Percentiles rank a stretch among this genome's conserved stretches.
phyloP scores from a whole-genome alignment of 2,113 vertebrate genomes.

The Enhydra lutris region DNA sequence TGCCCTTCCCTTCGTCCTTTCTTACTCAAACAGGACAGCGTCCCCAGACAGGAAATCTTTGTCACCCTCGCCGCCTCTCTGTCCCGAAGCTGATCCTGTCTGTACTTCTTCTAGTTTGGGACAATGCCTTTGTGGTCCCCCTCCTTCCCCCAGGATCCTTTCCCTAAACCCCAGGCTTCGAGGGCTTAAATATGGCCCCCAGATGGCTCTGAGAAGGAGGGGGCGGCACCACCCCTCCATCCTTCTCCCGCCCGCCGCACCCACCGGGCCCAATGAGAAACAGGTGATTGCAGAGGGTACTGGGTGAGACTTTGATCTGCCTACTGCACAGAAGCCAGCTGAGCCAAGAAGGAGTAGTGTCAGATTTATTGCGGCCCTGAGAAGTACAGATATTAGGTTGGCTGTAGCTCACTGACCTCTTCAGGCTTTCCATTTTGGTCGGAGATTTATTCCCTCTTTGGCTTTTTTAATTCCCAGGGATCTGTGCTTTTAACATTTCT shows the following conservation, averaged over 20 bases:
- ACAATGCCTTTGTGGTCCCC: background rate
- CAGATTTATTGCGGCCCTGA: slow-evolving; percentile 87
- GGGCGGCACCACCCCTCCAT: slow-evolving; percentile 69
- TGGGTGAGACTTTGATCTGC: slow-evolving; percentile 84
- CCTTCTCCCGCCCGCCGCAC: slow-evolving; percentile 59
- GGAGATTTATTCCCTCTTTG: slow-evolving; percentile 83
- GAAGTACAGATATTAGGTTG: slow-evolving; percentile 86
- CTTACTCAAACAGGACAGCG: background rate
- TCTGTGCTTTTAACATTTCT: slow-evolving; percentile 85
- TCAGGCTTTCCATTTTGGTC: slow-evolving; percentile 81
- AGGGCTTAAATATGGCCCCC: slow-evolving; percentile 77
- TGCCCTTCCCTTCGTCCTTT: background rate
- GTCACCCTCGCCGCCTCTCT: background rate
- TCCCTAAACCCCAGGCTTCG: slow-evolving; percentile 52
- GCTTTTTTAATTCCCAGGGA: slow-evolving; percentile 83
- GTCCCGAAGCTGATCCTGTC: background rate
- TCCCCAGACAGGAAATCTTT: background rate
- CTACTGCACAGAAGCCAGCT: slow-evolving; percentile 83
- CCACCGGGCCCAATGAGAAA: slow-evolving; percentile 83
- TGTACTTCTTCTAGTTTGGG: background rate
- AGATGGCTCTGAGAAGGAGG: slow-evolving; percentile 77
- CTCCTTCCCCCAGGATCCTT: background rate
- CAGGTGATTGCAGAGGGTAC: slow-evolving; percentile 79
- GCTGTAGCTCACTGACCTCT: slow-evolving; percentile 86
- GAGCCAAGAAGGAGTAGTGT: slow-evolving; percentile 76